phyloP scores from a whole-genome alignment of 2,113 vertebrate species.

The Osmerus mordax region DNA sequence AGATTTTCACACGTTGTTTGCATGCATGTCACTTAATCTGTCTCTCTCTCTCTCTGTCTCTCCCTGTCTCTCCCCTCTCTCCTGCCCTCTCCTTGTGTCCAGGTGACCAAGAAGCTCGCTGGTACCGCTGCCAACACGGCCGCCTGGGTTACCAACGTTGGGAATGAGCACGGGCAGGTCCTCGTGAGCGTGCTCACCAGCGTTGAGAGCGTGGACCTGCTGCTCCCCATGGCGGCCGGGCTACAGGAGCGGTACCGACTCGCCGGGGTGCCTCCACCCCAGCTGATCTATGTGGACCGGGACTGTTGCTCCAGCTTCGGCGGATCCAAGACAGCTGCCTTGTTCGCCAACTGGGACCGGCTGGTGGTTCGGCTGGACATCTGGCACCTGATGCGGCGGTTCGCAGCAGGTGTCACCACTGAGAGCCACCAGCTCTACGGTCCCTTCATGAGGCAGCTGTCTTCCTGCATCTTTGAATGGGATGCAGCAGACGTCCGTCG shows the following conservation, averaged over 20 bases:
- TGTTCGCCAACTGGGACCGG: neutral
- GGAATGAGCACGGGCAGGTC: too few relatives aligned
- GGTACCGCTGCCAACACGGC: too few relatives aligned
- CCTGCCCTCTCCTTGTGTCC: too few relatives aligned
- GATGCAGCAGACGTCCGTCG: neutral
- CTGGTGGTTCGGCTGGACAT: neutral
- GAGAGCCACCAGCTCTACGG: neutral
- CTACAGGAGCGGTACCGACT: too few relatives aligned
- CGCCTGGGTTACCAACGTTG: too few relatives aligned
- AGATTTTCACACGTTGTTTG: too few relatives aligned
- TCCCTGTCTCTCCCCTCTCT: neutral
- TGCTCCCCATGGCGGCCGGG: too few relatives aligned
- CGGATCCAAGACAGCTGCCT: neutral
- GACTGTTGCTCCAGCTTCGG: constrained; percentile 23
- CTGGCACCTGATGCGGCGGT: neutral
- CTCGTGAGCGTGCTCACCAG: too few relatives aligned
- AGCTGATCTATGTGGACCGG: constrained; percentile 30
- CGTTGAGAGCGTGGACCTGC: too few relatives aligned
- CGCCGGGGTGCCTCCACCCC: constrained; percentile 6
- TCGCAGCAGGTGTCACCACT: neutral
- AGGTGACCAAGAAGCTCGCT: too few relatives aligned
- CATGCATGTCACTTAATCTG: neutral
- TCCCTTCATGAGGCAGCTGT: neutral
- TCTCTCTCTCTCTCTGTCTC: too few relatives aligned
- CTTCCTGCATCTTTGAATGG: neutral